phyloP scores from a whole-genome alignment of 2,113 vertebrate genomes.

The Tamias sibiricus region DNA sequence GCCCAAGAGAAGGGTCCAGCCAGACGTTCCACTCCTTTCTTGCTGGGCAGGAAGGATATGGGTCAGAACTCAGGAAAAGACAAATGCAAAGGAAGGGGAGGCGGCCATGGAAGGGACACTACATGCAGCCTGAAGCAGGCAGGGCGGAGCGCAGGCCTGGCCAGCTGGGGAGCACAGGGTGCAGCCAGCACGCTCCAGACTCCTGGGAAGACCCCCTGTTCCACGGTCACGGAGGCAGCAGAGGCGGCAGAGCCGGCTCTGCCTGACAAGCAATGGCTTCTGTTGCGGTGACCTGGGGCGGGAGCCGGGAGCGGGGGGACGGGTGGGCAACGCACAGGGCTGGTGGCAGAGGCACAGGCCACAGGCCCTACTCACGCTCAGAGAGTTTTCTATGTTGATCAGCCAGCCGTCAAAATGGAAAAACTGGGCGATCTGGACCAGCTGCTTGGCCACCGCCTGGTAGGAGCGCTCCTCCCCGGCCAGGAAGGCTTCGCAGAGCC shows the following conservation, averaged over 20 bases:
- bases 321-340: not conserved
- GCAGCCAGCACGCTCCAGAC: not conserved
- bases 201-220: not conserved
- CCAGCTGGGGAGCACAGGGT: not conserved
- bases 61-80: not conserved
- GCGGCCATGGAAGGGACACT: not conserved
- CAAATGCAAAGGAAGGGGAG: rapidly evolving
- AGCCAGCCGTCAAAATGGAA: conserved; percentile 96
- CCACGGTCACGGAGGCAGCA: rapidly evolving
- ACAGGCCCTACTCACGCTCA: conserved; percentile 89
- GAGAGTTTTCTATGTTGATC: conserved; percentile 94
- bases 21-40: rapidly evolving
- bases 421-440: conserved; percentile 91
- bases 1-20: too few relatives aligned
- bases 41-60: not conserved
- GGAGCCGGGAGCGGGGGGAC: rapidly evolving
- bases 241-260: not conserved
- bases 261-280: not conserved
- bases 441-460: conserved; percentile 87
- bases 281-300: not conserved
- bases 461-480: conserved; percentile 86
- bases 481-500: conserved; percentile 92
- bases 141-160: rapidly evolving
- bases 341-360: rapidly evolving
- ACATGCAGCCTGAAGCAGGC: rapidly evolving